Evolutionary conservation across 2,113 vertebrate genomes (phyloP).

Genomic region (Scatophagus argus): DNA sequence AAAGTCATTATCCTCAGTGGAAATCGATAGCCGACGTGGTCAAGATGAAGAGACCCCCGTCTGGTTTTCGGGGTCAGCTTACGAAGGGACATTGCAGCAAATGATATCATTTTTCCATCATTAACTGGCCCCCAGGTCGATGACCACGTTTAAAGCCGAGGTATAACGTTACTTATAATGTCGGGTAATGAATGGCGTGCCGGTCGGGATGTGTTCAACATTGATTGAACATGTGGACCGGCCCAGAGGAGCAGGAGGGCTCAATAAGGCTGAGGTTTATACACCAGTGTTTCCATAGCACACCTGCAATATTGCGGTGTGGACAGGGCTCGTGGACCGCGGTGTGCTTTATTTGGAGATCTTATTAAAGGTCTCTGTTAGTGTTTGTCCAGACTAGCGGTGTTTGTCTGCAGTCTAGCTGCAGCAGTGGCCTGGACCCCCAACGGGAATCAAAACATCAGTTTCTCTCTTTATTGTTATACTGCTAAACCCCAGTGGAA

Average conservation of each 20-base stretch:
- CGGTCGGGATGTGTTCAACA: slow-evolving; percentile 59
- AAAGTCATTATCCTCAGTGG: slow-evolving; percentile 82
- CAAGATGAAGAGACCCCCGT: slow-evolving; percentile 79
- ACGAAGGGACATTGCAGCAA: slow-evolving; percentile 72
- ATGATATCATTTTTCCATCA: slow-evolving; percentile 80
- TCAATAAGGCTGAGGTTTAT: slow-evolving; percentile 50
- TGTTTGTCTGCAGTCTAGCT: slow-evolving; percentile 69
- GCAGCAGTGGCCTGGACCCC: slow-evolving; percentile 4
- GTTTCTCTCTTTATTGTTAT: slow-evolving; percentile 45
- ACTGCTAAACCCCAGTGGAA: background rate
- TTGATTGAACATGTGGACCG: slow-evolving; percentile 63
- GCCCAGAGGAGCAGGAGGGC: background rate
- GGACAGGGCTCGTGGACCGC: slow-evolving; percentile 11
- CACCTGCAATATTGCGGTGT: slow-evolving; percentile 53
- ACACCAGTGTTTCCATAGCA: slow-evolving; percentile 56
- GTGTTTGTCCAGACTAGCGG: slow-evolving; percentile 69
- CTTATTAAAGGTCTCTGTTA: slow-evolving; percentile 63
- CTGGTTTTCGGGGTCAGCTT: slow-evolving; percentile 79
- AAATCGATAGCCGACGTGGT: slow-evolving; percentile 79
- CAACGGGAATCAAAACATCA: slow-evolving; percentile 32
- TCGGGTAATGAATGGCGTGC: slow-evolving; percentile 72
- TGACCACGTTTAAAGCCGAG: slow-evolving; percentile 68
- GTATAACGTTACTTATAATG: slow-evolving; percentile 74
- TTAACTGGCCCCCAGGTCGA: slow-evolving; percentile 76
- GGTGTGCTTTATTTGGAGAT: slow-evolving; percentile 63